Evolutionary conservation across 2,797 vertebrate species (phyloP).

Genomic region (Sparus aurata): DNA sequence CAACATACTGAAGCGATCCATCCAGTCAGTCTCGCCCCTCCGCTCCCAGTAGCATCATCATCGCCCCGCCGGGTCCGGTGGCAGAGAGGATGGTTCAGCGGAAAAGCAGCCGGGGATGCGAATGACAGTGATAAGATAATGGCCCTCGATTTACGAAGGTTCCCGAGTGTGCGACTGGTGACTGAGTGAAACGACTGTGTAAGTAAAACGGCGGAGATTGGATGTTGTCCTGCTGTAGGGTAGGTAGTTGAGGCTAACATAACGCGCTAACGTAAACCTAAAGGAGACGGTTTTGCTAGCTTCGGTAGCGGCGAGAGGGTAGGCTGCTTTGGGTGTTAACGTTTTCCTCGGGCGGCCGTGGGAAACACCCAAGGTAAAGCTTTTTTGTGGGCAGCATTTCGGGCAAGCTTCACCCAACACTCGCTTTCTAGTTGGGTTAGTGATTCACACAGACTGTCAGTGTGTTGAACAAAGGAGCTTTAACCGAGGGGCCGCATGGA

Average conservation of each 20-base stretch:
- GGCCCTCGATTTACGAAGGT: slow-evolving; percentile 58
- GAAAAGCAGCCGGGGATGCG: slow-evolving; percentile 53
- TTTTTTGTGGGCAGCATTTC: slow-evolving; percentile 2
- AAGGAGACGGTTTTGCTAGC: slow-evolving; percentile 56
- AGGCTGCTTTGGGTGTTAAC: slow-evolving; percentile 51
- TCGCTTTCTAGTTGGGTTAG: slow-evolving; percentile 10
- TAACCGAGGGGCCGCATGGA: slow-evolving; percentile 77
- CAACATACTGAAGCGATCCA: slow-evolving; percentile 64
- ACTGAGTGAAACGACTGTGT: slow-evolving; percentile 72
- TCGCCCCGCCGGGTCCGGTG: slow-evolving; percentile 60
- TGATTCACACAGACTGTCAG: slow-evolving; percentile 50
- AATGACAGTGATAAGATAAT: slow-evolving; percentile 69
- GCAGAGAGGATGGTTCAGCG: slow-evolving; percentile 75
- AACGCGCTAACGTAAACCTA: slow-evolving; percentile 62
- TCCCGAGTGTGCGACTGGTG: slow-evolving; percentile 46
- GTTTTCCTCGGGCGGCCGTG: background rate
- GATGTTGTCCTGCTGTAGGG: slow-evolving; percentile 32
- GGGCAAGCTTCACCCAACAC: background rate
- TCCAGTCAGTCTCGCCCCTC: slow-evolving; percentile 65
- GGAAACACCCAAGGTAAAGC: background rate
- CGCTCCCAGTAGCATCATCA: slow-evolving; percentile 46
- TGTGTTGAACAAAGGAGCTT: slow-evolving; percentile 77
- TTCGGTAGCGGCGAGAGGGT: slow-evolving; percentile 26
- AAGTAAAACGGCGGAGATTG: slow-evolving; percentile 62
- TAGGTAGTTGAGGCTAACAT: slow-evolving; percentile 62